Conservation (phyloP, 2,113 vertebrate species). For the Heteronetta atricapilla region DNA sequence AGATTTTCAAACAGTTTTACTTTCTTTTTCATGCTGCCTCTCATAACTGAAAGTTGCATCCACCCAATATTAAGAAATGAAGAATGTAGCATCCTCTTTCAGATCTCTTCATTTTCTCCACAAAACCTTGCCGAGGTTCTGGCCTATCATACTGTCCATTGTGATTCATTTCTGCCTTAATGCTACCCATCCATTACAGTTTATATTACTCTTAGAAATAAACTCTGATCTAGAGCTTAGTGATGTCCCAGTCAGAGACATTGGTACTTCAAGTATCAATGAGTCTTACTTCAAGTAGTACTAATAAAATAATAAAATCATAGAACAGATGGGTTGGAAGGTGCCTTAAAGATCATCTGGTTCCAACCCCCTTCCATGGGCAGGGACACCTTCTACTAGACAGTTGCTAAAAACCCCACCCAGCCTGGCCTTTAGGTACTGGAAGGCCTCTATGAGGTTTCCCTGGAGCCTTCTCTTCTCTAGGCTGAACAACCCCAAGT, state of each 20-base stretch:
- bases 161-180: not conserved
- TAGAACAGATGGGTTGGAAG: too few species aligned
- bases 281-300: not conserved
- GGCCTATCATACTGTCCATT: not conserved
- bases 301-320: not conserved
- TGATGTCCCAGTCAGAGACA: not conserved
- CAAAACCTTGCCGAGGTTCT: not conserved
- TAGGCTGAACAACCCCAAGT: not conserved
- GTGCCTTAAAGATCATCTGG: not conserved
- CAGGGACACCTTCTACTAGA: not conserved
- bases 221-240: not conserved
- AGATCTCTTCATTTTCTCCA: not conserved
- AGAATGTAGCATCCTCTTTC: not conserved
- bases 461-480: not conserved
- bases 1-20: not conserved
- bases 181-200: not conserved
- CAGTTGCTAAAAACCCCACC: not conserved
- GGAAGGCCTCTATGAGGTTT: not conserved
- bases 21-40: not conserved
- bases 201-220: not conserved
- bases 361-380: not conserved
- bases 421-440: not conserved
- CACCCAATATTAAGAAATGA: not conserved
- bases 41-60: not conserved
- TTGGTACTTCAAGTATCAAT: not conserved